A percentile compares a stretch with the other conserved stretches of the same genome.
Evolutionary conservation across 1,140 invertebrate species (phyloP).

Genomic region (Hyphantria cunea): DNA sequence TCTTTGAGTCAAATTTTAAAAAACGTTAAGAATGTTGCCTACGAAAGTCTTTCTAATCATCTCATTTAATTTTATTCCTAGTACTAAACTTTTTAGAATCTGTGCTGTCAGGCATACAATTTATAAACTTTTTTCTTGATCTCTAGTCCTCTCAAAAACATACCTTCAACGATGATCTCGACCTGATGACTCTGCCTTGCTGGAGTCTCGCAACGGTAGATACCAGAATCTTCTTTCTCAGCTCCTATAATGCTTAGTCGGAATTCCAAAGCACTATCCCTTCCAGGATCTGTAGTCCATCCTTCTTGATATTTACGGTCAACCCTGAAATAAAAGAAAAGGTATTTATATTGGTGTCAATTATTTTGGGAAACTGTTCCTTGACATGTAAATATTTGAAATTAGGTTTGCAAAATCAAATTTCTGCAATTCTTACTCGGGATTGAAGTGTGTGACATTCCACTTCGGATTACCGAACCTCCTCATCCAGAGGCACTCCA

Average conservation of each 20-base stretch:
- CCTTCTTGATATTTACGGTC: slow-evolving; percentile 89
- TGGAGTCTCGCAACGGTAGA: slow-evolving; percentile 91
- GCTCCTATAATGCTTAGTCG: slow-evolving; percentile 91
- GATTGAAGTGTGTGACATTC: slow-evolving; percentile 86
- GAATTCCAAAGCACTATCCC: slow-evolving; percentile 91
- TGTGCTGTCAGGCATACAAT: too few species aligned
- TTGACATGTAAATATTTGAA: too few species aligned
- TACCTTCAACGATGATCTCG: slow-evolving; percentile 90
- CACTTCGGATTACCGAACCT: slow-evolving; percentile 92
- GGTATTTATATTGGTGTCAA: neutral
- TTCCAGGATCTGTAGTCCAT: slow-evolving; percentile 90
- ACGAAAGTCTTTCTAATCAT: too few species aligned
- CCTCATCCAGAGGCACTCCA: slow-evolving; percentile 93
- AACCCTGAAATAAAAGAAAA: slow-evolving; percentile 37
- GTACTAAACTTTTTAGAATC: too few species aligned
- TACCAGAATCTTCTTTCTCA: slow-evolving; percentile 89
- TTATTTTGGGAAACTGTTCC: neutral
- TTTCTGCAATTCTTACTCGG: slow-evolving; percentile 50
- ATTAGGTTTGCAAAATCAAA: too few species aligned
- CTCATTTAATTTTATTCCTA: too few species aligned
- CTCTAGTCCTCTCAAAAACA: slow-evolving; percentile 2
- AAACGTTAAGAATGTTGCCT: too few species aligned
- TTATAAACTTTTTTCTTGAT: too few species aligned
- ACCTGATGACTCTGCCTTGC: slow-evolving; percentile 90
- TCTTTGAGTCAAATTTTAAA: too few species aligned